Conservation (phyloP, 2,797 vertebrate species). For the Pseudomugil gertrudae region DNA sequence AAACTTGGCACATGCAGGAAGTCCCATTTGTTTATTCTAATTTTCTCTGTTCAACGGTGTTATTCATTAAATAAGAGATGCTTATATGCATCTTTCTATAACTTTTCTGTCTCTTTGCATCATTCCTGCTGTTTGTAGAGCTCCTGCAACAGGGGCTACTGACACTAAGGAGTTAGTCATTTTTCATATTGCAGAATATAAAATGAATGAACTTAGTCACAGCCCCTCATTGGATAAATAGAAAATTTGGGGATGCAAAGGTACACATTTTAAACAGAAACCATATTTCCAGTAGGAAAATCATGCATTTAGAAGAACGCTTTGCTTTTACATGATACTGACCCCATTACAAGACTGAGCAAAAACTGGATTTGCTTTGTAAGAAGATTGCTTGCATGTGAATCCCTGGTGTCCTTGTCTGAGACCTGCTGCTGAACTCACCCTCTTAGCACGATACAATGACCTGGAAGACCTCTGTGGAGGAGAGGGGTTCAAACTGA, state of each 20-base stretch:
- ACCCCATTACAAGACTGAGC: neutral
- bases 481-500: constrained; percentile 46
- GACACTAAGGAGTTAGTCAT: constrained; percentile 69
- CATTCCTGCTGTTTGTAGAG: constrained; percentile 51
- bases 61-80: constrained; percentile 69
- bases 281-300: constrained; percentile 6
- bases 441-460: constrained; percentile 18
- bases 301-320: neutral
- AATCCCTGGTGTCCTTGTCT: constrained; percentile 8
- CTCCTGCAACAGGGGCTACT: constrained; percentile 63
- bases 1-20: constrained; percentile 37
- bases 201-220: constrained; percentile 66
- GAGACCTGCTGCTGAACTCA: constrained; percentile 57
- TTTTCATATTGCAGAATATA: constrained; percentile 62
- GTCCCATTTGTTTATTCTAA: constrained; percentile 41
- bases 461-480: constrained; percentile 27
- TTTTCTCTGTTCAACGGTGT: constrained; percentile 56
- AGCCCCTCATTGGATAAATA: constrained; percentile 47
- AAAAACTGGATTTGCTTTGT: neutral
- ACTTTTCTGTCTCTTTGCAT: constrained; percentile 43
- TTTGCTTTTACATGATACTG: constrained; percentile 6
- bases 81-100: too few relatives aligned
- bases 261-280: constrained; percentile 14
- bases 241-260: constrained; percentile 47
- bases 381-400: constrained; percentile 4